Percentiles rank a stretch among this genome's conserved stretches.
Conservation (phyloP, 2,888 invertebrate genomes). For the Drosophila ezoana region DNA sequence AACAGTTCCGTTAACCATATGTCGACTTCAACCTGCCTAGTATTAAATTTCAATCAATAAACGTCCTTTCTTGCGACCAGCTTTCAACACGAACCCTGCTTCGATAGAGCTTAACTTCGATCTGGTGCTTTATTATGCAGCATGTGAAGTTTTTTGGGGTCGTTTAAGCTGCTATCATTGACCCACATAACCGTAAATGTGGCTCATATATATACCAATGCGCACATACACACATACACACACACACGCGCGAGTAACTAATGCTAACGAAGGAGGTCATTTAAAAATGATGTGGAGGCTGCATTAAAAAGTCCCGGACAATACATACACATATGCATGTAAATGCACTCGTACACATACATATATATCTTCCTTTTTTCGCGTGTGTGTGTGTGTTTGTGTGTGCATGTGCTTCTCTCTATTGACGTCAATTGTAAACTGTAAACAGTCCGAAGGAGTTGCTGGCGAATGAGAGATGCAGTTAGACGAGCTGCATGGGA, state of each 20-base stretch:
- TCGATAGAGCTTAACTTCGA: not conserved
- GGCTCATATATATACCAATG: conserved; percentile 11
- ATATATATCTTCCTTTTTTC: too few relatives aligned
- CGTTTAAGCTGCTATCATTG: conserved; percentile 22
- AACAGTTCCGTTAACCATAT: not conserved
- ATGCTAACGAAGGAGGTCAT: conserved; percentile 21
- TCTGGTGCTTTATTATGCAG: not conserved
- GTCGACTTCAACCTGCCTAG: too few relatives aligned
- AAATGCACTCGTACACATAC: not conserved
- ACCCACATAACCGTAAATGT: conserved; percentile 44
- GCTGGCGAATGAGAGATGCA: conserved; percentile 5
- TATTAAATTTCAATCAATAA: too few relatives aligned
- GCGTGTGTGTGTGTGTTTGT: too few relatives aligned
- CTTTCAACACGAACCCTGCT: not conserved
- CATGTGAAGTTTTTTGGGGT: not conserved
- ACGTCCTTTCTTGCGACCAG: not conserved
- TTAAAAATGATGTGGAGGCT: conserved; percentile 18
- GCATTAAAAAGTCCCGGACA: conserved; percentile 23
- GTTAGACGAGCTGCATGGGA: conserved; percentile 7
- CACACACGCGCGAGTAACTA: conserved; percentile 1
- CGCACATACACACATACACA: conserved; percentile 2
- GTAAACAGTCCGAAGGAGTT: conserved; percentile 34
- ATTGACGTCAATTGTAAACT: conserved; percentile 33
- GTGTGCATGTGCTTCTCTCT: not conserved
- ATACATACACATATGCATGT: conserved; percentile 3